Base-by-base conservation (phyloP, 2,888 invertebrate species). In the Ophion costatus region DNA sequence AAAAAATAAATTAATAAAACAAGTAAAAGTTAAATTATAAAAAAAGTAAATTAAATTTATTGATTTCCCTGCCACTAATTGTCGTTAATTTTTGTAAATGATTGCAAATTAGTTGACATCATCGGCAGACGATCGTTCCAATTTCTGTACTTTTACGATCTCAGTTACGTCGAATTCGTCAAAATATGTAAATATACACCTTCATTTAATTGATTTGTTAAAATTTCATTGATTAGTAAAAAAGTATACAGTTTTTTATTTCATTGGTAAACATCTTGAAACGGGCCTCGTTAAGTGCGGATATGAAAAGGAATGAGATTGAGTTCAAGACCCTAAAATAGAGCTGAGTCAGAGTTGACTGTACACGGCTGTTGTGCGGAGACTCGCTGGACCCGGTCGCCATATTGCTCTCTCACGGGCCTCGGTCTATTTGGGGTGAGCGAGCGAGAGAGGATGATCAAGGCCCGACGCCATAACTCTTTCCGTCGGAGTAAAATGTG, bases 381-480 rank as follows among this genome's bases (percentile, higher is more conserved):
- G 85, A 90, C 90, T 88, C 78, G 90, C 85, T 83, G 89, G 88
- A 90, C 89, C 89, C 89, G 90, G 90, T 89, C 86, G 90, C 90
- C 91, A 90, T 91, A 88, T 91, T 87, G 86, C 87, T 83, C 78
- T 86, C 78, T 73, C 74, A 64, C 75, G 29, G 79, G 64, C 63
- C 64, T 69, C 77, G 70, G 83, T 70, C 71, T 61, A 57, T 85
- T 64, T 63, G 66, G 63, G 38, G 45, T 45, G 69, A 81, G 59
- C 63, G 51, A 42, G 24, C 33, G 70, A 82, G 66, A 76, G 29
- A 66, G 51, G 20, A 74, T 70, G 20, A 66, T 71, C 57, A 33
- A 51, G 73, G 11, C 14, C 61, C 63, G 57, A 77, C 64, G 69
- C 64, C 81, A 70, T 78, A 78, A 42, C 29, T 78, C 51, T 74